Percentiles rank a stretch among this genome's conserved stretches.
These are phyloP conservation scores for Pluvianellus socialis DNA, from an alignment of 2,113 vertebrate species.

Conservation along the genomic window DNA sequence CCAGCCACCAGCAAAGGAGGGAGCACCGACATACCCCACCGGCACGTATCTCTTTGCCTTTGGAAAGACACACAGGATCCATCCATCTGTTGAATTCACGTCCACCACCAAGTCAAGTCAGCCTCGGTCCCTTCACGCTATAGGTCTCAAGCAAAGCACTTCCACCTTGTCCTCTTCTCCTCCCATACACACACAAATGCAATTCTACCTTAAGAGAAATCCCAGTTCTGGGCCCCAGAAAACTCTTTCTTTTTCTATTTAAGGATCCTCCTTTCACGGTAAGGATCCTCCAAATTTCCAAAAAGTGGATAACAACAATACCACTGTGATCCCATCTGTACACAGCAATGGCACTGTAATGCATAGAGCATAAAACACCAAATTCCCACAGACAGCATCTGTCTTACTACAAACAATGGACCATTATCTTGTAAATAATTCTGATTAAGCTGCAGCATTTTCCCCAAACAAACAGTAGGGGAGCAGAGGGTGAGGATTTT, in stretches of 20 bases:
- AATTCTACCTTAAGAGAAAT: conserved; percentile 28
- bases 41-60: not conserved
- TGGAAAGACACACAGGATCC: not conserved
- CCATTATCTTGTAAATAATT: conserved; percentile 87
- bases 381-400: conserved; percentile 85
- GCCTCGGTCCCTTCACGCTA: not conserved
- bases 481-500: conserved; percentile 54
- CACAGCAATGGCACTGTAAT: conserved; percentile 70
- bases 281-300: conserved; percentile 67
- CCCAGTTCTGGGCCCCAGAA: not conserved
- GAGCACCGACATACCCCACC: not conserved
- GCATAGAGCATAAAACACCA: conserved; percentile 77
- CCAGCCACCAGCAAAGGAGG: not conserved
- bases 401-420: conserved; percentile 83
- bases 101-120: not conserved
- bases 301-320: conserved; percentile 66
- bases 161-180: not conserved
- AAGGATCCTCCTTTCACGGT: conserved; percentile 15
- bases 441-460: conserved; percentile 80
- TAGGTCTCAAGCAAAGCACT: not conserved
- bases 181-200: rapidly evolving
- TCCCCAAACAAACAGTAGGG: conserved; percentile 71
- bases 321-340: conserved; percentile 77
- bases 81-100: not conserved
- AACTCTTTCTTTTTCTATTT: not conserved